phyloP scores from a whole-genome alignment of 2,797 vertebrate genomes.

The Champsocephalus esox region DNA sequence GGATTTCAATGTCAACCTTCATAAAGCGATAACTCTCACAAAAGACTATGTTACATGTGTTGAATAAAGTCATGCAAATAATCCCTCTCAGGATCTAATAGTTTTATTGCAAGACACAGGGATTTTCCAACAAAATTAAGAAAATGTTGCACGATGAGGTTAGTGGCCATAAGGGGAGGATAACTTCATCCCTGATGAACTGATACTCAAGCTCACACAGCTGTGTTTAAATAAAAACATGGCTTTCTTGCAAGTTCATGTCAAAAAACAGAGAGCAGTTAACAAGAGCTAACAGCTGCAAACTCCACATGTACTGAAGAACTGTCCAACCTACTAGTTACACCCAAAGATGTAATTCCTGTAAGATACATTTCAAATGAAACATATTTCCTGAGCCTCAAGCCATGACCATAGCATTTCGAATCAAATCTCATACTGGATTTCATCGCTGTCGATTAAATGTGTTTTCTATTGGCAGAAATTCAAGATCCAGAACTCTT shows the following conservation, averaged over 20 bases:
- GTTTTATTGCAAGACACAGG: background rate
- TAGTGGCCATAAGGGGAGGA: conserved; percentile 8
- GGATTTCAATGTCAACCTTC: background rate
- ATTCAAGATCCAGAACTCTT: conserved; percentile 2
- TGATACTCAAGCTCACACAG: conserved; percentile 20
- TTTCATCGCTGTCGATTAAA: conserved; percentile 6
- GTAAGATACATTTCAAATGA: background rate
- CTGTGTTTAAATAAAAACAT: conserved; percentile 25
- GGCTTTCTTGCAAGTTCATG: background rate
- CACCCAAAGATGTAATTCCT: background rate
- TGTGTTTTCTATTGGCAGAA: background rate
- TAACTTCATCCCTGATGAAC: conserved; percentile 6
- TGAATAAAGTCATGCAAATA: background rate
- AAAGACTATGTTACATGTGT: background rate
- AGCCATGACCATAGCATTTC: background rate
- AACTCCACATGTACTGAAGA: conserved; percentile 15
- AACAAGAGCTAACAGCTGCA: conserved; percentile 11
- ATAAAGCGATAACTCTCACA: background rate
- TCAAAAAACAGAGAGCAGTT: background rate
- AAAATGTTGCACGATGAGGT: background rate
- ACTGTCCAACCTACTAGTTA: background rate
- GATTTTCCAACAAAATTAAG: background rate
- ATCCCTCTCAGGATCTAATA: conserved; percentile 2
- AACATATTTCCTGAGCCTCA: background rate
- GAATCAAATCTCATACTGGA: conserved; percentile 5